A percentile compares a stretch with the other conserved stretches of the same genome.
phyloP scores from a whole-genome alignment of 2,113 vertebrate genomes.

The Epinephelus fuscoguttatus region DNA sequence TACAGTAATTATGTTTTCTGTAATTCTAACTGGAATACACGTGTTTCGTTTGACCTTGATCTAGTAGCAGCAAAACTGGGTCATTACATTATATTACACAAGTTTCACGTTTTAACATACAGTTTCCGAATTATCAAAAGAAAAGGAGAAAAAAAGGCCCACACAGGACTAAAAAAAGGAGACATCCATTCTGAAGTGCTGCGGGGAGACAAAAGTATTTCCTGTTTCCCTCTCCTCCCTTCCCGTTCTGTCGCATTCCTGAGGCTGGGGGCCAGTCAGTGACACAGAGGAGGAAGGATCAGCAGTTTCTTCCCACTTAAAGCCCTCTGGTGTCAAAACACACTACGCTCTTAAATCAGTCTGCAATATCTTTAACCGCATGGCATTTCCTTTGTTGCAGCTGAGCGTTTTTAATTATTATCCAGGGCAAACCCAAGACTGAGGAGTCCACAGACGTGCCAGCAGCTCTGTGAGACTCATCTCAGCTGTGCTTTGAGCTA shows the following conservation, averaged over 20 bases:
- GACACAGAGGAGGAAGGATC: slow-evolving; percentile 74
- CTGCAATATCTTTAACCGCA: slow-evolving; percentile 49
- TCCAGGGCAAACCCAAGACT: background rate
- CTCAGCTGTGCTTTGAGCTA: background rate
- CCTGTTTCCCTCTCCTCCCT: slow-evolving; percentile 74
- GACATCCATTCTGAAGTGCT: slow-evolving; percentile 58
- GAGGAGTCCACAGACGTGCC: background rate
- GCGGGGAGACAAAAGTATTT: slow-evolving; percentile 76
- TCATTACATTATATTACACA: slow-evolving; percentile 11
- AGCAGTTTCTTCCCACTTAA: slow-evolving; percentile 69
- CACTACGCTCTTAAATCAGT: slow-evolving; percentile 37
- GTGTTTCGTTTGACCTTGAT: slow-evolving; percentile 54
- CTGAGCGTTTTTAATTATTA: slow-evolving; percentile 53
- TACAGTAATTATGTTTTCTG: slow-evolving; percentile 59
- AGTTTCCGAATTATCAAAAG: slow-evolving; percentile 31
- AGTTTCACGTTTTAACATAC: slow-evolving; percentile 46
- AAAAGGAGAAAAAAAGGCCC: slow-evolving; percentile 51
- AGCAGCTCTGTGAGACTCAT: slow-evolving; percentile 8
- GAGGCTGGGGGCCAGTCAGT: slow-evolving; percentile 60
- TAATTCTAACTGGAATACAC: slow-evolving; percentile 26
- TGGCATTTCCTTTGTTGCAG: slow-evolving; percentile 64
- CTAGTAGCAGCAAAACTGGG: slow-evolving; percentile 33
- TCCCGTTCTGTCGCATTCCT: slow-evolving; percentile 75
- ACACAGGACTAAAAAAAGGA: slow-evolving; percentile 49
- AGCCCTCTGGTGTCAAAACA: slow-evolving; percentile 67